Conservation (phyloP, 2,797 vertebrate species). For the Aratinga solstitialis region DNA sequence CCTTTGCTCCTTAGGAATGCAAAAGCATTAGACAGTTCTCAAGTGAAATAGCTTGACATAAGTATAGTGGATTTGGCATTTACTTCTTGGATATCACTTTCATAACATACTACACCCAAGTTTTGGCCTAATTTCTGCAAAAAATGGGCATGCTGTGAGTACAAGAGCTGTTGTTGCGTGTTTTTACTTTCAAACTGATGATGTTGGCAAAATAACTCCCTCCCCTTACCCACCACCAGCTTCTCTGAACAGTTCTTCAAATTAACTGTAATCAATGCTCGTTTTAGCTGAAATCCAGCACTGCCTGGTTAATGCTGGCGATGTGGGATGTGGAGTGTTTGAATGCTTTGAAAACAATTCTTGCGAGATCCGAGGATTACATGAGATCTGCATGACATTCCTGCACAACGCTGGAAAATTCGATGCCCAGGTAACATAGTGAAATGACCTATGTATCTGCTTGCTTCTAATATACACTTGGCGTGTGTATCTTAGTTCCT, state of each 20-base stretch:
- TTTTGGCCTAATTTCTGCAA: conserved; percentile 43
- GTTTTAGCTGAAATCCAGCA: conserved; percentile 96
- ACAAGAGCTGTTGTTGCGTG: conserved; percentile 8
- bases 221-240: neutral
- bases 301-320: conserved; percentile 95
- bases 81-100: conserved; percentile 46
- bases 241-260: neutral
- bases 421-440: conserved; percentile 92
- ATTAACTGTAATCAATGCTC: conserved; percentile 58
- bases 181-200: conserved; percentile 12
- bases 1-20: conserved; percentile 20
- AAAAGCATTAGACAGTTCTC: conserved; percentile 37
- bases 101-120: conserved; percentile 22
- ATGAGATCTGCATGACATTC: conserved; percentile 99
- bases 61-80: conserved; percentile 37
- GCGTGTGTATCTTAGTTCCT: neutral
- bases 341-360: conserved; percentile 99
- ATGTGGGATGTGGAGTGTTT: conserved; percentile 97
- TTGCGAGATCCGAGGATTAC: conserved; percentile 96
- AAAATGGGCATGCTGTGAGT: conserved; percentile 28
- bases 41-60: conserved; percentile 38
- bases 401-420: conserved; percentile 99
- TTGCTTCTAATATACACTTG: neutral
- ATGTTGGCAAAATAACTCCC: conserved; percentile 30
- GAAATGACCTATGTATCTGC: neutral